These are phyloP conservation scores for Rhinolophus sinicus DNA, from an alignment of 2,113 vertebrate genomes.

Conservation along the genomic window DNA sequence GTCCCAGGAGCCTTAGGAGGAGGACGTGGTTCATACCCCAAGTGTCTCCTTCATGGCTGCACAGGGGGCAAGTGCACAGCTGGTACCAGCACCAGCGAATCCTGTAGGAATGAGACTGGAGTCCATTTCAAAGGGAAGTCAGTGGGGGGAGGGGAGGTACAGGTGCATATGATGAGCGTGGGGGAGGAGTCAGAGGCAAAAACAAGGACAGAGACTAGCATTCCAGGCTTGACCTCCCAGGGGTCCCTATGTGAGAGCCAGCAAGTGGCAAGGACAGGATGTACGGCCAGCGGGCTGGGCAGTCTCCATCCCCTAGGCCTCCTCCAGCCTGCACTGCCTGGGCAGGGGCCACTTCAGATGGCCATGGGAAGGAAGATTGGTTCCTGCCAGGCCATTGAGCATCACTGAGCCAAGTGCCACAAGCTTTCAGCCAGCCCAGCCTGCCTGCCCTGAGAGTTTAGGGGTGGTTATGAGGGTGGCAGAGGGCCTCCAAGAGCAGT, in stretches of 20 bases:
- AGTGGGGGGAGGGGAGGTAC: too few species aligned
- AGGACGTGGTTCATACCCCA: not conserved
- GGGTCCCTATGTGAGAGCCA: not conserved
- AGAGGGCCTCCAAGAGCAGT: too few species aligned
- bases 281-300: not conserved
- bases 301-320: too few species aligned
- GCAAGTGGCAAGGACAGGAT: not conserved
- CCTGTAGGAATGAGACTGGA: not conserved
- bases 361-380: too few species aligned
- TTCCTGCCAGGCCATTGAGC: not conserved
- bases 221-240: not conserved
- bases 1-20: not conserved
- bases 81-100: too few species aligned
- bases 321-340: not conserved
- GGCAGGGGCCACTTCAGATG: too few species aligned
- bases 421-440: not conserved
- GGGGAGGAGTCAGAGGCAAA: not conserved
- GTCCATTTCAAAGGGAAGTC: not conserved
- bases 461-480: not conserved
- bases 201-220: not conserved
- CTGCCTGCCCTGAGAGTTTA: not conserved
- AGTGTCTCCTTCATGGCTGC: not conserved
- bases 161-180: accelerated
- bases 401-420: not conserved
- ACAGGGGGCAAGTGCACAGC: not conserved